Evolutionary conservation across 2,888 invertebrate genomes (phyloP).

Genomic region (Eupithecia exiguata): DNA sequence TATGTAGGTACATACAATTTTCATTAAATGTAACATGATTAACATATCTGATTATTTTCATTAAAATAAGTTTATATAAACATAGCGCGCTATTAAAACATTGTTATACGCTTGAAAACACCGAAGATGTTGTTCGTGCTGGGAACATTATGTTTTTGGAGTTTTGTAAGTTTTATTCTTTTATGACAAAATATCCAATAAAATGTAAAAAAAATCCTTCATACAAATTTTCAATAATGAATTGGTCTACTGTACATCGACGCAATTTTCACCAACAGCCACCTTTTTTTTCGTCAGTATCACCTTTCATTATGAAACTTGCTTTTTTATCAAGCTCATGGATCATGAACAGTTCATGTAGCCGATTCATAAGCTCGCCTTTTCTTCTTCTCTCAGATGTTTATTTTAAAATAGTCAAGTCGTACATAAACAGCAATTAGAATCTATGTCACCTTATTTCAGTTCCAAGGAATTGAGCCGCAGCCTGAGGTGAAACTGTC

Average conservation of each 20-base stretch:
- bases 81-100: background rate
- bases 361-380: too few species aligned
- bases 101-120: background rate
- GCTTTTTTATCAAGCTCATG: too few species aligned
- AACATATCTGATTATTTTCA: background rate
- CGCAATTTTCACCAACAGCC: background rate
- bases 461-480: background rate
- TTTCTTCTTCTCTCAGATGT: too few species aligned
- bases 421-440: too few species aligned
- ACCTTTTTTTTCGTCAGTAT: background rate
- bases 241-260: background rate
- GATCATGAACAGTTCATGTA: too few species aligned
- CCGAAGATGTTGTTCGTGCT: conserved; percentile 1
- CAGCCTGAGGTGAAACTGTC: conserved; percentile 4
- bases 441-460: background rate
- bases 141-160: conserved; percentile 1
- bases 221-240: background rate
- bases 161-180: background rate
- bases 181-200: too few species aligned
- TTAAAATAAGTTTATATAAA: background rate
- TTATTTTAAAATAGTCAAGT: too few species aligned
- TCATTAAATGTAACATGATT: too few species aligned
- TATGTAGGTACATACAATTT: background rate
- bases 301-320: too few species aligned
- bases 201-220: background rate